phyloP scores from a whole-genome alignment of 2,113 vertebrate species.

The Phyllostomus hastatus region DNA sequence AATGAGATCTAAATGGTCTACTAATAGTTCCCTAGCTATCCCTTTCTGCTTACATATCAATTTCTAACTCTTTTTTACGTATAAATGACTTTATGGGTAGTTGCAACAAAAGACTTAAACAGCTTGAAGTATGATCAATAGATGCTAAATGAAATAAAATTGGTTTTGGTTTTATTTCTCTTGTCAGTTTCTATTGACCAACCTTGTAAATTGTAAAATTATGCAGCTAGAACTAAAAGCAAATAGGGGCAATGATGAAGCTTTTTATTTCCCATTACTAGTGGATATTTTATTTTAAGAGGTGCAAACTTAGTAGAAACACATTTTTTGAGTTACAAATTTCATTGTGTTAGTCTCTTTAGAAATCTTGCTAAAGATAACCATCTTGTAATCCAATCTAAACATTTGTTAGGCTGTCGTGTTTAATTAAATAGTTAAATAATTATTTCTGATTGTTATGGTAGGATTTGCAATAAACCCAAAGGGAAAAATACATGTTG shows the following conservation, averaged over 20 bases:
- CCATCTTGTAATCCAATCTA: neutral
- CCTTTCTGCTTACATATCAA: neutral
- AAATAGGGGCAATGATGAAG: constrained; percentile 20
- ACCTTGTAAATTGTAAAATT: constrained; percentile 68
- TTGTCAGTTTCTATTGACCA: constrained; percentile 61
- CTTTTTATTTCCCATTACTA: constrained; percentile 10
- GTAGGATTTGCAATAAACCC: constrained; percentile 69
- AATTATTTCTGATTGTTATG: constrained; percentile 73
- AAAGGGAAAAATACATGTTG: constrained; percentile 49
- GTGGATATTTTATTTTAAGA: constrained; percentile 48
- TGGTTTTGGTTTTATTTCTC: constrained; percentile 51
- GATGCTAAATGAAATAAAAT: constrained; percentile 49
- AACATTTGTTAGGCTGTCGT: constrained; percentile 16
- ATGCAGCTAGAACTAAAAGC: constrained; percentile 46
- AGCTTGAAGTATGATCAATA: constrained; percentile 30
- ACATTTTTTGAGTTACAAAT: neutral
- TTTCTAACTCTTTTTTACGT: neutral
- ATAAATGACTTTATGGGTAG: neutral
- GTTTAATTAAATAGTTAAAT: constrained; percentile 69
- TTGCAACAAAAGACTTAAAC: neutral
- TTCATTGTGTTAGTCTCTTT: neutral
- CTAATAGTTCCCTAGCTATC: constrained; percentile 18
- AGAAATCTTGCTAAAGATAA: neutral
- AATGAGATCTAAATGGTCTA: neutral
- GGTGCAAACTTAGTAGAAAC: neutral